Evolutionary conservation across 2,888 invertebrate species (phyloP), one percentile per base, ranked within the genome.

Genomic region (Drosophila diplacantha): DNA sequence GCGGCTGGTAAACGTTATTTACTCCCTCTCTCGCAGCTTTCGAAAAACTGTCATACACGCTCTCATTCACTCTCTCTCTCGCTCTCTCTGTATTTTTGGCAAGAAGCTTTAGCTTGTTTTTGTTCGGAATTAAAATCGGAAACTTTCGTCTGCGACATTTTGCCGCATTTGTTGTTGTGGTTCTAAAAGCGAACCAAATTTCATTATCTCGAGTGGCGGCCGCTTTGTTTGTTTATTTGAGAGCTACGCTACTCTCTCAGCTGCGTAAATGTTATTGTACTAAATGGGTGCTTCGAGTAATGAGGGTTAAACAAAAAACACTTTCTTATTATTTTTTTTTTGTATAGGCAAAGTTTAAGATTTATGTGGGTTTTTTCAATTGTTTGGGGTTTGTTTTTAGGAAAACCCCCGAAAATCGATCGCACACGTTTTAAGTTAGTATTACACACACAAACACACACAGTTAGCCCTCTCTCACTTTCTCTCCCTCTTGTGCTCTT

Each of bases 161-260:
- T 57, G 64, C 56, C 62, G 51, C 52, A 46, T 59, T 55, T 67
- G 49, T 63, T 72, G 51, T 60, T 66, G 47, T 46, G 44, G 29
- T 18, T 22, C 22, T 22, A 22, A 22, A 22, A 22, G 1, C 22
- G 22, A 22, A 22, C 22, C 22, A 77, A 74, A 81, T 71, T 77
- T 78, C 78, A 80, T 78, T 78, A 78, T 80, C 77, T 80, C 72
- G 53, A 75, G 73, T 75, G 69, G 71, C 69, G 69, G 62, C 59
- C 71, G 81, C 58, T 73, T 75, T 75, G 81, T 75, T 81, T 81
- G 71, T 78, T 81, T 78, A 71, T 75, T 78, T 68, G 75, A 66
- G 62, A 73, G 63, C 55, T 59, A 55, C 63, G n/a, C n/a, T n/a
- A n/a, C n/a, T n/a, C 68, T 67, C 29, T 47, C 47, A 37, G 51